Evolutionary conservation across 2,888 invertebrate species (phyloP), one percentile per base, ranked within the genome.

Genomic region (Trisateles emortualis): DNA sequence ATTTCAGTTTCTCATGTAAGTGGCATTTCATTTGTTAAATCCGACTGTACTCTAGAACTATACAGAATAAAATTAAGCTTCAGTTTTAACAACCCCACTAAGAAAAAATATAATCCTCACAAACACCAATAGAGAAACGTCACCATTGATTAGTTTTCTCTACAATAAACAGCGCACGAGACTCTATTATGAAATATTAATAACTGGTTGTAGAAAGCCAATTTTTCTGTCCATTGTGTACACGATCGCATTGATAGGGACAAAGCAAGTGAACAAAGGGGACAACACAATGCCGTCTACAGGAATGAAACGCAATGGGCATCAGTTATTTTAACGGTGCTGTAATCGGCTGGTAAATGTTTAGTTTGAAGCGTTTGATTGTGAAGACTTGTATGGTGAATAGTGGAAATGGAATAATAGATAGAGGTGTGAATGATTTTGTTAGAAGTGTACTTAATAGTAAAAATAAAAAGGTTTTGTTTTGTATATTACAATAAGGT

Each of bases 171-270:
- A 36, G 17, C 11, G 51, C 59, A 67, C 56, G 57, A 65, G 68
- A 71, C 74, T 72, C 81, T 81, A 81, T 87, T 87, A 84, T 79
- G 76, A 81, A 82, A 84, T 85, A 82, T 85, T 86, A 86, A 84
- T 87, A 87, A 81, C 76, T 68, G 57, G 74, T 67, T 69, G 76
- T 76, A 70, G 79, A 79, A 78, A 87, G 83, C 84, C 88, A 88
- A 88, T 88, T 88, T 88, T 88, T 88, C 82, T 81, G 77, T 77
- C 81, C 72, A 86, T 88, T 88, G 88, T 88, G 78, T 67, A 58
- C 63, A 46, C 76, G 76, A 81, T 79, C 74, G 82, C 78, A 78
- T 67, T 78, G 81, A 81, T 79, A 80, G 72, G 74, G 83, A 86
- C 83, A 83, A 84, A 79, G 83, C 72, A 43, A 17, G 32, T 3